These are phyloP conservation scores for Drosophila truncata DNA, from an alignment of 1,140 invertebrate genomes.

Conservation along the genomic window DNA sequence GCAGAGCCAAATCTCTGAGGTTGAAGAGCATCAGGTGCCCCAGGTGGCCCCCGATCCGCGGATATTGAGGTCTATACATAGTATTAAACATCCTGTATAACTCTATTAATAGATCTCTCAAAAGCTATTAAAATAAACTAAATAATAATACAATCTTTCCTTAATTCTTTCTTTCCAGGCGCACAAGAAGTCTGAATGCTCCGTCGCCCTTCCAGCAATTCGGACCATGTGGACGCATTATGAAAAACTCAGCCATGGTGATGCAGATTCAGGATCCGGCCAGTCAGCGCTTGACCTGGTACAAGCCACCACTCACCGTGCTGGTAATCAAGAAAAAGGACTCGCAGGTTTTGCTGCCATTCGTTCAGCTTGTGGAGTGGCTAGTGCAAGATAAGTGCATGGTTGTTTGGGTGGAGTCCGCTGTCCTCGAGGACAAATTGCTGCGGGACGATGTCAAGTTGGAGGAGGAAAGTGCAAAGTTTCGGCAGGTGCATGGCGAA, in stretches of 20 bases:
- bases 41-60: constrained; percentile 43
- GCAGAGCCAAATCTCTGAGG: constrained; percentile 40
- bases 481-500: constrained; percentile 62
- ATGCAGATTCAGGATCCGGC: constrained; percentile 99
- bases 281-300: constrained; percentile 97
- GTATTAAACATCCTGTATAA: background rate
- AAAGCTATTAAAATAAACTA: background rate
- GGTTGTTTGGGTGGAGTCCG: constrained; percentile 97
- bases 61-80: constrained; percentile 51
- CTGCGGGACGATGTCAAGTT: constrained; percentile 88
- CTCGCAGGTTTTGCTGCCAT: constrained; percentile 93
- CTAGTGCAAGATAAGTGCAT: constrained; percentile 97
- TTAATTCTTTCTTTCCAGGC: constrained; percentile 88
- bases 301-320: constrained; percentile 96
- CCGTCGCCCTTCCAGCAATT: constrained; percentile 97
- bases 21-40: constrained; percentile 19
- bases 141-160: background rate
- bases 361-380: constrained; percentile 96
- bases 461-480: constrained; percentile 69
- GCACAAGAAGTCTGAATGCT: constrained; percentile 95
- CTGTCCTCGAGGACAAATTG: constrained; percentile 93
- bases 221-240: constrained; percentile 97
- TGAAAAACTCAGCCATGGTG: constrained; percentile 98
- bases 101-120: background rate
- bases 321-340: constrained; percentile 98